Conservation (phyloP, 2,113 vertebrate genomes). For the Thalassoma bifasciatum region DNA sequence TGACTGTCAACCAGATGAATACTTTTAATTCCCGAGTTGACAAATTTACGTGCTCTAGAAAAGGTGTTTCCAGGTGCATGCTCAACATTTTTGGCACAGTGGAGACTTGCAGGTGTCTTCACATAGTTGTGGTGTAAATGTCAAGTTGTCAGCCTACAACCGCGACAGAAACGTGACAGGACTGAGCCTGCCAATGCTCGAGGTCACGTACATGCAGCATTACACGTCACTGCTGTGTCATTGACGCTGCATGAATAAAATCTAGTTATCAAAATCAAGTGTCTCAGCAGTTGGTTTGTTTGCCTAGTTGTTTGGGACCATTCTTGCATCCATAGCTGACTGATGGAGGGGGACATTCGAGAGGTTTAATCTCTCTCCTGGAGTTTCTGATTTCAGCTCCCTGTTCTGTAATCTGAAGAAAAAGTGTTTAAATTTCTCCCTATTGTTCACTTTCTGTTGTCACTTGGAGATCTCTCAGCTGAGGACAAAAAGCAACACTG, state of each 20-base stretch:
- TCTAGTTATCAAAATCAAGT: no score
- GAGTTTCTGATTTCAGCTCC: neutral
- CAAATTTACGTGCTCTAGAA: neutral
- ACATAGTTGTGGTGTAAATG: neutral
- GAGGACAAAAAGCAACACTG: no score
- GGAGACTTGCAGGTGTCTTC: neutral
- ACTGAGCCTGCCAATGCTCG: no score
- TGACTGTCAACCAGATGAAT: neutral
- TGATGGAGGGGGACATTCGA: neutral
- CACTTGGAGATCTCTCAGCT: neutral
- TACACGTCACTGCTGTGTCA: no score
- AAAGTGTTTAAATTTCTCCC: neutral
- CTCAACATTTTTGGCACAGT: neutral
- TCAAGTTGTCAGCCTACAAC: neutral
- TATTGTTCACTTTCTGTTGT: neutral
- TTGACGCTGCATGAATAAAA: no score
- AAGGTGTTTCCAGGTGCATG: neutral
- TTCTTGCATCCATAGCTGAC: no score
- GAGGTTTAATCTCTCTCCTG: no score
- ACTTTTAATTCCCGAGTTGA: neutral
- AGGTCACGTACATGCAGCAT: no score
- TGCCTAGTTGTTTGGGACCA: no score
- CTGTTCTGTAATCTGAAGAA: neutral
- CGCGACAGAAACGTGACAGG: neutral
- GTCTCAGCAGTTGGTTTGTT: no score